phyloP scores from a whole-genome alignment of 2,797 vertebrate species.

The Champsocephalus gunnari region DNA sequence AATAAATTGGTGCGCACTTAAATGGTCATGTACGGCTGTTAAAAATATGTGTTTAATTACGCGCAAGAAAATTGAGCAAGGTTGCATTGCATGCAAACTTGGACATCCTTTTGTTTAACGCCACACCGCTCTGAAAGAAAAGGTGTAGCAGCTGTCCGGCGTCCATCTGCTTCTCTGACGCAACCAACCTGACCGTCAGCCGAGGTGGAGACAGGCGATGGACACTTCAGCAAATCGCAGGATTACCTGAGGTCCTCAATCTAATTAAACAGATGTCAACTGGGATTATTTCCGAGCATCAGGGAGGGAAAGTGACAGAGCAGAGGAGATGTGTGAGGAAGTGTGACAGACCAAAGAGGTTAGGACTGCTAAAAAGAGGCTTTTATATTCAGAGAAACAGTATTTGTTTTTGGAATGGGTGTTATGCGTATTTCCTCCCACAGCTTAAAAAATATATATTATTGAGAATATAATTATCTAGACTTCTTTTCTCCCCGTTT shows the following conservation, averaged over 20 bases:
- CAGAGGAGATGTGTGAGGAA: constrained; percentile 82
- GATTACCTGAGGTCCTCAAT: constrained; percentile 94
- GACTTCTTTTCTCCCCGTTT: background rate
- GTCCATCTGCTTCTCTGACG: constrained; percentile 79
- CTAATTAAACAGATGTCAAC: constrained; percentile 96
- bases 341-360: constrained; percentile 84
- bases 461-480: background rate
- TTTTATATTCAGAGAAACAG: constrained; percentile 67
- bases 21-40: background rate
- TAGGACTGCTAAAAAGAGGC: constrained; percentile 57
- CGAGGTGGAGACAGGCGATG: constrained; percentile 81
- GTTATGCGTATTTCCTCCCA: background rate
- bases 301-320: constrained; percentile 89
- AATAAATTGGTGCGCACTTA: constrained; percentile 67
- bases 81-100: constrained; percentile 26
- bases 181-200: constrained; percentile 79
- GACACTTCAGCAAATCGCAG: constrained; percentile 93
- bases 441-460: background rate
- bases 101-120: constrained; percentile 47
- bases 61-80: constrained; percentile 22
- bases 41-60: constrained; percentile 15
- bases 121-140: constrained; percentile 24
- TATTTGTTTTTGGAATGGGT: background rate
- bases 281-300: constrained; percentile 90
- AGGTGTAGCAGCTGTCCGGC: constrained; percentile 43